Percentiles rank a stretch among this genome's conserved stretches.
Conservation (phyloP, 2,888 invertebrate genomes). For the Drosophila tripunctata region DNA sequence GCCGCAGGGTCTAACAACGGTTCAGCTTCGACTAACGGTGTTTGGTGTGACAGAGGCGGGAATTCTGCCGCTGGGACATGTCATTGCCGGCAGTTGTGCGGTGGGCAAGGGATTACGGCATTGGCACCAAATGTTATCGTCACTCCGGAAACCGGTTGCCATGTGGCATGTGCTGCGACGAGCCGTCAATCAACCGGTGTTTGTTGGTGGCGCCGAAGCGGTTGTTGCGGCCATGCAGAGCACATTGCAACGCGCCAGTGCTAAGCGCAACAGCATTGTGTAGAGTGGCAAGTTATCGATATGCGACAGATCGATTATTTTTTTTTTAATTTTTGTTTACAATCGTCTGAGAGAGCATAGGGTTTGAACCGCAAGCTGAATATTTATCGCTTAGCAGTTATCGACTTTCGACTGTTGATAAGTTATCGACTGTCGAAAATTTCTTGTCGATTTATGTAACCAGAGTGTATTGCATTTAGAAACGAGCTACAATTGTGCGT, state of each 20-base stretch:
- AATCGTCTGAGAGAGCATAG: background rate
- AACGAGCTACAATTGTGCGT: too few species aligned
- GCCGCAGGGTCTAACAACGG: slow-evolving; percentile 88
- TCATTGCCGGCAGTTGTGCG: slow-evolving; percentile 90
- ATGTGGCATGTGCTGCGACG: slow-evolving; percentile 92
- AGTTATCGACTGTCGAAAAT: background rate
- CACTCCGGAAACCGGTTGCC: slow-evolving; percentile 91
- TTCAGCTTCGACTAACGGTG: slow-evolving; percentile 90
- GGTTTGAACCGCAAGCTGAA: background rate
- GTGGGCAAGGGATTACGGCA: slow-evolving; percentile 90
- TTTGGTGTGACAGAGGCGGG: slow-evolving; percentile 83
- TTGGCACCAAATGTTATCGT: slow-evolving; percentile 93
- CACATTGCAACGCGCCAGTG: slow-evolving; percentile 71
- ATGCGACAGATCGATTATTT: background rate
- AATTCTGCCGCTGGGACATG: slow-evolving; percentile 90
- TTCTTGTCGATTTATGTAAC: background rate
- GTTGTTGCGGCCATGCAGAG: slow-evolving; percentile 81
- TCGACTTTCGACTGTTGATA: background rate
- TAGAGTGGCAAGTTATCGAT: slow-evolving; percentile 35
- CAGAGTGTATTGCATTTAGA: background rate
- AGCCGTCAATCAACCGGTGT: slow-evolving; percentile 79
- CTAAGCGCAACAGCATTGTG: slow-evolving; percentile 80
- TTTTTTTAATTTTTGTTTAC: background rate
- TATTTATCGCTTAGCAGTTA: background rate
- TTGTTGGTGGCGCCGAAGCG: slow-evolving; percentile 81